Evolutionary conservation across 30 jellyfish, hydroid and myxozoan genomes (phyloP).

Genomic region (Phacellophora camtschatica): DNA sequence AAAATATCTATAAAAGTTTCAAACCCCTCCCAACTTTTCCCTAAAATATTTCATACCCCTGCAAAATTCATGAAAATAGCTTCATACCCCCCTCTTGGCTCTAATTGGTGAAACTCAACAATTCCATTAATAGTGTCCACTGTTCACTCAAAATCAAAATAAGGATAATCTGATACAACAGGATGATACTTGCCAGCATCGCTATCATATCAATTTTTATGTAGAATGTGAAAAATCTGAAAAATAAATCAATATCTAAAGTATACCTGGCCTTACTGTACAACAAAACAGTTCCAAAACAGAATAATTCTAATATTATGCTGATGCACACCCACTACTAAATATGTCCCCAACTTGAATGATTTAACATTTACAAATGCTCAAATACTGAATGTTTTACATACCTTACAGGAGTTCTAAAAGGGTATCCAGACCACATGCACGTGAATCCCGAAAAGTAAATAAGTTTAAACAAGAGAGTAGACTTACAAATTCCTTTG

Average conservation of each 20-base stretch:
- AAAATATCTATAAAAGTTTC: neutral
- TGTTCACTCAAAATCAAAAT: too few relatives aligned
- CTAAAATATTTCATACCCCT: neutral
- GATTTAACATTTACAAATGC: neutral
- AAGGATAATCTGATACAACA: too few relatives aligned
- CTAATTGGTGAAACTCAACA: too few relatives aligned
- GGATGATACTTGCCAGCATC: too few relatives aligned
- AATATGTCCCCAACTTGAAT: neutral
- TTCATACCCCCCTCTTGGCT: neutral
- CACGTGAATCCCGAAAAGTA: neutral
- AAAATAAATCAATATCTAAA: too few relatives aligned
- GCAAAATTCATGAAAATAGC: neutral
- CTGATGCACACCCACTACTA: neutral
- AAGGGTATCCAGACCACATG: neutral
- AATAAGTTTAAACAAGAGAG: neutral
- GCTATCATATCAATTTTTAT: too few relatives aligned
- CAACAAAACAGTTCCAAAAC: too few relatives aligned
- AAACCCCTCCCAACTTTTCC: neutral
- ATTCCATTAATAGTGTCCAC: too few relatives aligned
- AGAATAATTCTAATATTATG: too few relatives aligned
- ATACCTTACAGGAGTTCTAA: neutral
- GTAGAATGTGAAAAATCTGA: too few relatives aligned
- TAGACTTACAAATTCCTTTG: conserved; percentile 24
- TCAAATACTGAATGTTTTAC: neutral
- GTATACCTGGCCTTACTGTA: too few relatives aligned